Evolutionary conservation across 2,113 vertebrate species (phyloP).

Genomic region (Fulmarus glacialis): DNA sequence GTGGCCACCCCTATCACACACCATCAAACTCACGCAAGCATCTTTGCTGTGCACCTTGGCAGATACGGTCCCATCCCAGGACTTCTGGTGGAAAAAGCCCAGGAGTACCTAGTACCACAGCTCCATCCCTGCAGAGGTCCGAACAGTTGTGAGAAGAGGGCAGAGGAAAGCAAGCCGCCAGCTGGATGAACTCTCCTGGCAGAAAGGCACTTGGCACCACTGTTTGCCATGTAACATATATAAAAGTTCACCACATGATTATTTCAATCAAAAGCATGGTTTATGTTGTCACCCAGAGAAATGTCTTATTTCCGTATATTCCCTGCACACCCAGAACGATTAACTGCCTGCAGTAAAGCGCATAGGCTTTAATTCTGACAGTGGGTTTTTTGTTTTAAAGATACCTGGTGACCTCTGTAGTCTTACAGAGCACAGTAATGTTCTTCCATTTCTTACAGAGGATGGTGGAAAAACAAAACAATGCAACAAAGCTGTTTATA

Average conservation of each 20-base stretch:
- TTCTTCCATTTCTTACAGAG: background rate
- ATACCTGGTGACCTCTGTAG: background rate
- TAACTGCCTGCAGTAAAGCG: background rate
- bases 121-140: background rate
- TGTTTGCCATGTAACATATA: background rate
- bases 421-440: background rate
- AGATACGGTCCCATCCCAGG: background rate
- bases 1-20: background rate
- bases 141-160: background rate
- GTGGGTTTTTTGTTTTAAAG: background rate
- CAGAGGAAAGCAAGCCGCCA: background rate
- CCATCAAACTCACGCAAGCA: background rate
- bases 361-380: background rate
- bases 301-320: background rate
- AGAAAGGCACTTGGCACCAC: background rate
- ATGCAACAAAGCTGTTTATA: background rate
- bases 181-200: background rate
- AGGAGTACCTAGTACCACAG: background rate
- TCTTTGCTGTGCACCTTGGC: background rate
- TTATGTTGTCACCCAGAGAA: background rate
- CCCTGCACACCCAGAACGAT: background rate
- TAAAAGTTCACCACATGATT: background rate
- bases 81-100: background rate
- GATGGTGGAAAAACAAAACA: background rate
- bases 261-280: background rate